Conservation (phyloP, 2,888 invertebrate genomes). For the Lasius fuliginosus region DNA sequence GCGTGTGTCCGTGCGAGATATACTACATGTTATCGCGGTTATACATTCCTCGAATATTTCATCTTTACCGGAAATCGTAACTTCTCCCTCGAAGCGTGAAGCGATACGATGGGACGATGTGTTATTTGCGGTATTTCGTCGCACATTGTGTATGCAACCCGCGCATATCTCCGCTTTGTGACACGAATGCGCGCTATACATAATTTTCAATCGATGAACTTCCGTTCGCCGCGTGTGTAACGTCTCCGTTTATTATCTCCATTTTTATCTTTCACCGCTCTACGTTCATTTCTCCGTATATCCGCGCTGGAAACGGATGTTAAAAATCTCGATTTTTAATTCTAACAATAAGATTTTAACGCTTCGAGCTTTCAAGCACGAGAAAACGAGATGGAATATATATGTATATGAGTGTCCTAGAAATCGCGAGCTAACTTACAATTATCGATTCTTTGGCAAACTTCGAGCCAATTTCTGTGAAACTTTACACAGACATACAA, state of each 20-base stretch:
- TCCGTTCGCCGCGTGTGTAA: neutral
- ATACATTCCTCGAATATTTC: slow-evolving; percentile 26
- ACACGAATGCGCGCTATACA: slow-evolving; percentile 30
- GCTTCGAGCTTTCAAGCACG: slow-evolving; percentile 10
- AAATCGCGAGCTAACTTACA: neutral
- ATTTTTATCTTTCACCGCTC: neutral
- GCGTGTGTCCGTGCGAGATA: neutral
- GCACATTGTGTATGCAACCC: slow-evolving; percentile 18
- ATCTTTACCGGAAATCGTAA: slow-evolving; percentile 8
- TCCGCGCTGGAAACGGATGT: neutral
- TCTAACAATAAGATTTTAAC: neutral
- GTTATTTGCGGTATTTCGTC: slow-evolving; percentile 11
- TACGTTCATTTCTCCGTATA: neutral
- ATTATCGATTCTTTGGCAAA: slow-evolving; percentile 12
- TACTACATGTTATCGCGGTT: slow-evolving; percentile 6
- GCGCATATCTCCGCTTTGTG: slow-evolving; percentile 19
- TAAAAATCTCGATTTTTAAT: slow-evolving; percentile 28
- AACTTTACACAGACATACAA: neutral
- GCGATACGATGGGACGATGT: neutral
- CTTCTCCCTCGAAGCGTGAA: neutral
- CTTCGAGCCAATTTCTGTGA: neutral
- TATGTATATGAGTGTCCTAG: neutral
- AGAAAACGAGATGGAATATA: neutral
- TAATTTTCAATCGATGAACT: slow-evolving; percentile 35
- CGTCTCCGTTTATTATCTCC: slow-evolving; percentile 18